Conservation (phyloP, 2,113 vertebrate genomes). For the Brachyhypopomus gauderio region DNA sequence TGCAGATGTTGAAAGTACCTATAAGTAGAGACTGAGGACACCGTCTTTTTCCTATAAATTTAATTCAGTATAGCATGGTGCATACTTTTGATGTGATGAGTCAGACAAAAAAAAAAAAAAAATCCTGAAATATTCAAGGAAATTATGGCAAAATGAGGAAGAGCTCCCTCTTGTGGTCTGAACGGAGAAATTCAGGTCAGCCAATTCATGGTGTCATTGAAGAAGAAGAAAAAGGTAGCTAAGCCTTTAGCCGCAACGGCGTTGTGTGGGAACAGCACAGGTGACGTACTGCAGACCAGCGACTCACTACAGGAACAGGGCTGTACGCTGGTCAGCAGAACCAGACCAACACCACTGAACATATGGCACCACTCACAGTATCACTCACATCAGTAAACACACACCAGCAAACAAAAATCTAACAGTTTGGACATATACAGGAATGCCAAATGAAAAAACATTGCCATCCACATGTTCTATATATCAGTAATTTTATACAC, state of each 20-base stretch:
- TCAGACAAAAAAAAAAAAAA: slow-evolving; percentile 52
- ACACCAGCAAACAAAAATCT: slow-evolving; percentile 63
- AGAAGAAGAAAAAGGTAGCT: neutral
- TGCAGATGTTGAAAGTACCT: slow-evolving; percentile 21
- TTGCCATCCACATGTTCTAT: slow-evolving; percentile 56
- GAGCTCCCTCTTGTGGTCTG: slow-evolving; percentile 67
- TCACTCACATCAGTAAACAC: slow-evolving; percentile 73
- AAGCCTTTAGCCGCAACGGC: neutral
- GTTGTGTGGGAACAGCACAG: slow-evolving; percentile 12
- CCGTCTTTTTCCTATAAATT: slow-evolving; percentile 30
- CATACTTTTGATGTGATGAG: slow-evolving; percentile 71
- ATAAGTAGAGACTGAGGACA: slow-evolving; percentile 12
- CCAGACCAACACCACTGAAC: slow-evolving; percentile 53
- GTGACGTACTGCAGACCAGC: slow-evolving; percentile 14
- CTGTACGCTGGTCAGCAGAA: slow-evolving; percentile 57
- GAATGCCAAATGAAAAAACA: slow-evolving; percentile 73
- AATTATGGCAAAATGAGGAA: slow-evolving; percentile 60
- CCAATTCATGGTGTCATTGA: neutral
- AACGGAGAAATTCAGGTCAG: slow-evolving; percentile 30
- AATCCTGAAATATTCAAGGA: slow-evolving; percentile 62
- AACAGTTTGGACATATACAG: slow-evolving; percentile 68
- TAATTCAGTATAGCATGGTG: slow-evolving; percentile 69
- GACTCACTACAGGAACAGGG: slow-evolving; percentile 54
- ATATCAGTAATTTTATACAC: slow-evolving; percentile 65
- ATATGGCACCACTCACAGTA: slow-evolving; percentile 78